Conservation (phyloP, 2,113 vertebrate species). For the Scomber japonicus region DNA sequence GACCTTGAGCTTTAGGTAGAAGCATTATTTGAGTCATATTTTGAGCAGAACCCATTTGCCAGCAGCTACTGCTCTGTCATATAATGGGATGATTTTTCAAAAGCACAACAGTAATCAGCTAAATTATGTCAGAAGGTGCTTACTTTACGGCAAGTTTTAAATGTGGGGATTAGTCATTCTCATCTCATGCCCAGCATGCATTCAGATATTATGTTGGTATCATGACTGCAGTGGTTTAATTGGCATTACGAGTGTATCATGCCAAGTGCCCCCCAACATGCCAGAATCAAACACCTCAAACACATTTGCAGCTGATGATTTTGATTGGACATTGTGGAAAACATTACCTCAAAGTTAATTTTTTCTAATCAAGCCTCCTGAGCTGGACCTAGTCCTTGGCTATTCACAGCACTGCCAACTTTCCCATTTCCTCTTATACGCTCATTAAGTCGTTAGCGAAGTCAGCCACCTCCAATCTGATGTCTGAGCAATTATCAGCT, state of each 20-base stretch:
- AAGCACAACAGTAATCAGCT: conserved; percentile 49
- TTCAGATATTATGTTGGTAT: conserved; percentile 26
- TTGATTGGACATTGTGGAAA: conserved; percentile 52
- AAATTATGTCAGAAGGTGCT: conserved; percentile 43
- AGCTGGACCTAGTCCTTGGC: conserved; percentile 42
- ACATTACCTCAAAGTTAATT: conserved; percentile 45
- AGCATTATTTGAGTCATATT: conserved; percentile 12
- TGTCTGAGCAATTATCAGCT: conserved; percentile 49
- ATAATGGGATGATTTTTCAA: conserved; percentile 55
- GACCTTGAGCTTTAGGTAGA: neutral
- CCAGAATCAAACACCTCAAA: conserved; percentile 46
- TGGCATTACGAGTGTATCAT: conserved; percentile 46
- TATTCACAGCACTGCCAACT: conserved; percentile 54
- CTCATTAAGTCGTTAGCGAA: conserved; percentile 55
- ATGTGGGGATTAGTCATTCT: conserved; percentile 20
- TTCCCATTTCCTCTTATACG: conserved; percentile 54
- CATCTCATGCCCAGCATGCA: conserved; percentile 31
- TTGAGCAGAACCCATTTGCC: conserved; percentile 22
- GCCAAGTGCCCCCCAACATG: conserved; percentile 29
- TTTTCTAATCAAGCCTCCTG: conserved; percentile 52
- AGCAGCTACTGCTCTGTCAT: conserved; percentile 24
- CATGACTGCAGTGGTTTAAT: conserved; percentile 49
- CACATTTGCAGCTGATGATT: conserved; percentile 40
- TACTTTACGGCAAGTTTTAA: conserved; percentile 47
- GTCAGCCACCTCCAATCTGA: conserved; percentile 47